Evolutionary conservation across 2,113 vertebrate genomes (phyloP).

Genomic region (Elachura formosa): DNA sequence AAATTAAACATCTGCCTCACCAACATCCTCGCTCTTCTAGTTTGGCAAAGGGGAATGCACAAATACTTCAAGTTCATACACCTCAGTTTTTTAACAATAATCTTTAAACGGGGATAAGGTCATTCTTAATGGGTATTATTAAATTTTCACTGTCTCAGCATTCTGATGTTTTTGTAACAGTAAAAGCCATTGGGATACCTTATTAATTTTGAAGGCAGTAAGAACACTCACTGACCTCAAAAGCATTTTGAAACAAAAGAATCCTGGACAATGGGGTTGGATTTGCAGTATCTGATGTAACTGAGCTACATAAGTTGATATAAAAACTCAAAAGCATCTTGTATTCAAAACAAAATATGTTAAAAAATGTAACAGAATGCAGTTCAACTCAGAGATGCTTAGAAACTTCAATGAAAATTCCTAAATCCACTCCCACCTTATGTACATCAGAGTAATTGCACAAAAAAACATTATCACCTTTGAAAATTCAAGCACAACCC

Average conservation of each 20-base stretch:
- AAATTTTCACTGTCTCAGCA: neutral
- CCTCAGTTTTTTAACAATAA: neutral
- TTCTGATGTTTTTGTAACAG: neutral
- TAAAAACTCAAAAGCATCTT: neutral
- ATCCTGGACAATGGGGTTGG: neutral
- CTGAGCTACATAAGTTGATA: neutral
- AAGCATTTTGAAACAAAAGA: constrained; percentile 17
- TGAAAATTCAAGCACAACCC: neutral
- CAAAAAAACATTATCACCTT: neutral
- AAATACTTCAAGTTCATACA: neutral
- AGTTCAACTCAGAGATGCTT: neutral
- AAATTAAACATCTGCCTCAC: neutral
- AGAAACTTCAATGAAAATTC: neutral
- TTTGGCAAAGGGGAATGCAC: neutral
- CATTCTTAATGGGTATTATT: neutral
- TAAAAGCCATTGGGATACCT: neutral
- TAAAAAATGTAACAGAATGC: neutral
- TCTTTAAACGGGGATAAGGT: neutral
- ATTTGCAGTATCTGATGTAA: neutral
- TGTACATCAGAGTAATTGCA: neutral
- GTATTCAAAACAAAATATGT: neutral
- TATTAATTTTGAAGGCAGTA: neutral
- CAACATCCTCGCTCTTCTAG: neutral
- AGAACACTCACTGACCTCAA: neutral
- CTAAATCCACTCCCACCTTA: neutral